A percentile compares a stretch with the other conserved stretches of the same genome.
Conservation (phyloP, 2,113 vertebrate genomes). For the Tautogolabrus adspersus region DNA sequence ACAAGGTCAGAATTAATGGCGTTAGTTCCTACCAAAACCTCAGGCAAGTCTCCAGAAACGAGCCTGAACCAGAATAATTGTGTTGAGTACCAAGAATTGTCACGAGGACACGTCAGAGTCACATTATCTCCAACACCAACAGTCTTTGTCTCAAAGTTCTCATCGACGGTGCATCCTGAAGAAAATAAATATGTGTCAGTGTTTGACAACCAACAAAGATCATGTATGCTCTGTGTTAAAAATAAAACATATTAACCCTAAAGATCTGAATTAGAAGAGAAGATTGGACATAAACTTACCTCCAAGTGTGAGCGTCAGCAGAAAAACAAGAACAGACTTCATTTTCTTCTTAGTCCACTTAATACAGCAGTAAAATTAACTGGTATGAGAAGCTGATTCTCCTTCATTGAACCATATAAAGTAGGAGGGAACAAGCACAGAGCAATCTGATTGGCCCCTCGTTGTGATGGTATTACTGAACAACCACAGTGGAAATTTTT, state of each 20-base stretch:
- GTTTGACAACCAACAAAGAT: not conserved
- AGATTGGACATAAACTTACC: conserved; percentile 22
- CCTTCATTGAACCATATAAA: not conserved
- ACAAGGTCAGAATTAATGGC: not conserved
- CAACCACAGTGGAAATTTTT: too few relatives aligned
- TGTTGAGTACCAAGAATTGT: rapidly evolving
- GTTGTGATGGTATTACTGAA: not conserved
- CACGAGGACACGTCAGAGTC: conserved; percentile 20
- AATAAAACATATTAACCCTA: too few relatives aligned
- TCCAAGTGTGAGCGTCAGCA: not conserved
- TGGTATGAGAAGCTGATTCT: not conserved
- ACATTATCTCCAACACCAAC: conserved; percentile 31
- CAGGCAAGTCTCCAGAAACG: conserved; percentile 33
- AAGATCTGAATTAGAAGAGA: not conserved
- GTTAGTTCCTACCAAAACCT: not conserved
- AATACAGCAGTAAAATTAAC: not conserved
- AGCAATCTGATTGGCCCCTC: conserved; percentile 47
- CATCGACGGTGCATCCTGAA: conserved; percentile 22
- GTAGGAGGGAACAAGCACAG: conserved; percentile 29
- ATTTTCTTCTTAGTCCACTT: not conserved
- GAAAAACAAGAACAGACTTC: not conserved
- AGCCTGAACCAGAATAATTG: conserved; percentile 46
- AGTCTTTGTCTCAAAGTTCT: not conserved
- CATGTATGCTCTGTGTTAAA: not conserved
- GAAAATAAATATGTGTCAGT: not conserved